These are phyloP conservation scores for Eolophus roseicapilla DNA, from an alignment of 2,113 vertebrate genomes.

Conservation along the genomic window DNA sequence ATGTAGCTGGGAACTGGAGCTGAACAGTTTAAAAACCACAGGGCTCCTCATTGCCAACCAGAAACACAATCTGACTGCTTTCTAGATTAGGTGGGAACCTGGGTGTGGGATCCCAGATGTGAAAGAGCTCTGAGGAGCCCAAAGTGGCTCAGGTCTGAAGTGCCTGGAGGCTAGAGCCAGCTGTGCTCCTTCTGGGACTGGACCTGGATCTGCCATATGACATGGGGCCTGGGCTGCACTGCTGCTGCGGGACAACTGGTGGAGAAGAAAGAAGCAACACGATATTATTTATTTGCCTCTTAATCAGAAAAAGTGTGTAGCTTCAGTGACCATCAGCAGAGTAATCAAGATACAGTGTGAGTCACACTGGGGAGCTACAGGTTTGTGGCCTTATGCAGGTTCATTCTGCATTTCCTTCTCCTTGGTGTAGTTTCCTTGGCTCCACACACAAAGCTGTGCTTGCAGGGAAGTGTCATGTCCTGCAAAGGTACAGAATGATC, in stretches of 20 bases:
- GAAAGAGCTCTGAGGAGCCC: neutral
- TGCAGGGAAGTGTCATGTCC: neutral
- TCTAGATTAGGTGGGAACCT: neutral
- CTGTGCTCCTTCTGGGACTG: neutral
- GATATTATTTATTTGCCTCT: neutral
- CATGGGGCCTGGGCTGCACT: neutral
- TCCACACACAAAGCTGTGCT: neutral
- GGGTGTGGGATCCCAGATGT: neutral
- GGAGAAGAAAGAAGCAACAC: neutral
- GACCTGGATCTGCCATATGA: rapidly evolving
- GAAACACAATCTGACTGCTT: neutral
- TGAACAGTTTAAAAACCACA: neutral
- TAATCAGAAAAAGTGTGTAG: neutral
- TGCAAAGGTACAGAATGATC: neutral
- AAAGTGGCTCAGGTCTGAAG: neutral
- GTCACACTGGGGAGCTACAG: rapidly evolving
- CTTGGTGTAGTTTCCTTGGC: neutral
- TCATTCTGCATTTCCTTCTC: neutral
- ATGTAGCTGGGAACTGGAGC: neutral
- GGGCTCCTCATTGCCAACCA: neutral
- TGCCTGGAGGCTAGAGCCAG: neutral
- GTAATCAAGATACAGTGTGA: neutral
- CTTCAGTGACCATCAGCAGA: neutral
- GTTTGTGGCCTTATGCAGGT: neutral
- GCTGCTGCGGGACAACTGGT: neutral